Evolutionary conservation across 1,140 invertebrate genomes (phyloP).

Genomic region (Zaprionus inermis): DNA sequence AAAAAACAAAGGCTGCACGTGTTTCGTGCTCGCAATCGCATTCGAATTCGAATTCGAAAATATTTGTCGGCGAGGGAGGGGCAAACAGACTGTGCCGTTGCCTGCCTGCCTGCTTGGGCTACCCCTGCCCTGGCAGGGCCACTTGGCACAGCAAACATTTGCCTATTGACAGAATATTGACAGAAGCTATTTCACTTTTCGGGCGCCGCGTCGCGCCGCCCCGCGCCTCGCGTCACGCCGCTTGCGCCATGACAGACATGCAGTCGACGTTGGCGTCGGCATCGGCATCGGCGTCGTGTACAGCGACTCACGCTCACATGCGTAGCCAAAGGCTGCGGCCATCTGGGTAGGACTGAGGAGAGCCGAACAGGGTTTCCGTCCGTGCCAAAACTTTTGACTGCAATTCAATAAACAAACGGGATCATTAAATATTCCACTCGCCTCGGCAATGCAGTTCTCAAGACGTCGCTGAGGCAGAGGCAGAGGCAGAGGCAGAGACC

Average conservation of each 20-base stretch:
- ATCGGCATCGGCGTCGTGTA: constrained; percentile 19
- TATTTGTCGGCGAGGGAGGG: background rate
- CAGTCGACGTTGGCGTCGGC: constrained; percentile 32
- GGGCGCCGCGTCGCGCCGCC: constrained; percentile 33
- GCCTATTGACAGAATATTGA: constrained; percentile 83
- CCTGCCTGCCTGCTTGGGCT: background rate
- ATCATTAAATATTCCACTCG: constrained; percentile 79
- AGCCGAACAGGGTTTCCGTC: constrained; percentile 67
- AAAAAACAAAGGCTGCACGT: background rate
- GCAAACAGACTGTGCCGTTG: background rate
- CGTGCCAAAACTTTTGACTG: constrained; percentile 81
- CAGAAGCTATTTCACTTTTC: constrained; percentile 82
- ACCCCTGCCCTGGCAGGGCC: constrained; percentile 31
- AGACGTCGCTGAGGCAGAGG: constrained; percentile 22
- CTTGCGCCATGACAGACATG: constrained; percentile 59
- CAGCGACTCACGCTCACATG: constrained; percentile 39
- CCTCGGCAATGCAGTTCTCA: constrained; percentile 48
- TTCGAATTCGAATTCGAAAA: constrained; percentile 1
- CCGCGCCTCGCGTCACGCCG: constrained; percentile 5
- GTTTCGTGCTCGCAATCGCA: background rate
- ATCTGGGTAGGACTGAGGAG: constrained; percentile 24
- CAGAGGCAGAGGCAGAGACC: background rate
- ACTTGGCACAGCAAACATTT: constrained; percentile 66
- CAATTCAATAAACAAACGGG: constrained; percentile 82
- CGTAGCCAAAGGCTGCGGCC: constrained; percentile 64